phyloP scores from a whole-genome alignment of 35 echinoderm and acorn worm genomes.

The Nesometra sesokonis region DNA sequence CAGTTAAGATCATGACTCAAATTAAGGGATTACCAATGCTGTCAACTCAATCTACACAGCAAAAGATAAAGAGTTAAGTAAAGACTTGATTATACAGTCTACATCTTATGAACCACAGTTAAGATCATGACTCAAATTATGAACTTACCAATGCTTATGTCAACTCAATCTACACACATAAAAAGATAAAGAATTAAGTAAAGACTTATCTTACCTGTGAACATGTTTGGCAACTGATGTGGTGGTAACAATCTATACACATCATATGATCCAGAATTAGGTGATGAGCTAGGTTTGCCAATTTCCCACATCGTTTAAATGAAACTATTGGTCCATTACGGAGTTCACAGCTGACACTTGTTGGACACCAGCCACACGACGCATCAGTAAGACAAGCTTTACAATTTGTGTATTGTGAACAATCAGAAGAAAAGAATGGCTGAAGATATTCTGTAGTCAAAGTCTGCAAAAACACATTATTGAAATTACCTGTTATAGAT shows the following conservation, averaged over 20 bases:
- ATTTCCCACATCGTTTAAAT: constrained; percentile 27
- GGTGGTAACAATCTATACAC: constrained; percentile 42
- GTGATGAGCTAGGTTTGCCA: constrained; percentile 12
- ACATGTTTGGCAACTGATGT: background rate
- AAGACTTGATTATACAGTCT: too few relatives aligned
- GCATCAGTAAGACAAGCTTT: constrained; percentile 48
- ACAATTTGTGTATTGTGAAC: constrained; percentile 45
- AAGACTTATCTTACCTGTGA: background rate
- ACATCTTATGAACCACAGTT: too few relatives aligned
- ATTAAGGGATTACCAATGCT: too few relatives aligned
- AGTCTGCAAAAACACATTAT: constrained; percentile 22
- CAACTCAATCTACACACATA: too few relatives aligned
- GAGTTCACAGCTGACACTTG: constrained; percentile 42
- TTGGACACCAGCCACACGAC: constrained; percentile 74
- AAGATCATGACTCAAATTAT: too few relatives aligned
- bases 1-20: too few relatives aligned
- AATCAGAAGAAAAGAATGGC: constrained; percentile 39
- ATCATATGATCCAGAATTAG: constrained; percentile 30
- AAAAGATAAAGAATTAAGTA: background rate
- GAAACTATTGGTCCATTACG: constrained; percentile 17
- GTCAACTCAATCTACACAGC: too few relatives aligned
- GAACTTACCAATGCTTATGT: too few relatives aligned
- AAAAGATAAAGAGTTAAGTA: too few relatives aligned
- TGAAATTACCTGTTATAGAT: too few relatives aligned
- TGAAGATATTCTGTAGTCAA: constrained; percentile 41